Percentiles rank a stretch among this genome's conserved stretches.
Conservation (phyloP, 1,140 invertebrate genomes). For the Scaptomyza graminum region DNA sequence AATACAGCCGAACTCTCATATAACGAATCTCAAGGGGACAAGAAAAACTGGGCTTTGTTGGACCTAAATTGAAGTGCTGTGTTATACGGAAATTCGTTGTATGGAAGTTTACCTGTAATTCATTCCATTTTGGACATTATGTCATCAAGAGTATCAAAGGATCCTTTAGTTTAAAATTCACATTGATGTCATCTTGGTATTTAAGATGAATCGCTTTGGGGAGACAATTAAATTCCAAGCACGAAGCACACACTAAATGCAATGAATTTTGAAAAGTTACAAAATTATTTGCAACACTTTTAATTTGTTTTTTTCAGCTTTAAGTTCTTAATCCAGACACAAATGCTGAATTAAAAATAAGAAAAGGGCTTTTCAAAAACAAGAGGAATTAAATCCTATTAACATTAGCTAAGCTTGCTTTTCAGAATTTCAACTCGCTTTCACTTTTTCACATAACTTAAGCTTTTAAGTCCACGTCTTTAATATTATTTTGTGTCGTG, state of each 20-base stretch:
- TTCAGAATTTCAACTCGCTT: background rate
- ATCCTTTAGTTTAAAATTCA: background rate
- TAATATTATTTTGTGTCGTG: background rate
- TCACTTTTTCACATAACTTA: background rate
- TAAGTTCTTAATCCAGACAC: background rate
- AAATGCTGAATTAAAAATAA: background rate
- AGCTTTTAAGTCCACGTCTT: background rate
- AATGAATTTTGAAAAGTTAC: slow-evolving; percentile 32
- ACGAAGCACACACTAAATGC: slow-evolving; percentile 19
- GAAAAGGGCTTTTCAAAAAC: background rate
- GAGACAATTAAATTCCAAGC: slow-evolving; percentile 36
- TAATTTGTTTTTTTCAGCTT: background rate
- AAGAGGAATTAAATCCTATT: background rate
- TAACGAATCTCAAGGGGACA: no score
- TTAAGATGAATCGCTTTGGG: slow-evolving; percentile 16
- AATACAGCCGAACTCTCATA: no score
- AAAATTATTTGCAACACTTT: slow-evolving; percentile 6
- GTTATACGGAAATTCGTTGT: no score
- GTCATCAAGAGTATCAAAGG: slow-evolving; percentile 10
- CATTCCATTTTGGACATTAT: background rate
- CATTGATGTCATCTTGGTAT: background rate
- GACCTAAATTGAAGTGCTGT: no score
- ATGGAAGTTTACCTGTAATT: no score
- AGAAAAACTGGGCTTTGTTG: no score
- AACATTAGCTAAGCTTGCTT: background rate